Conservation (phyloP, 2,797 vertebrate genomes). For the Hapalemur alaotrensis region DNA sequence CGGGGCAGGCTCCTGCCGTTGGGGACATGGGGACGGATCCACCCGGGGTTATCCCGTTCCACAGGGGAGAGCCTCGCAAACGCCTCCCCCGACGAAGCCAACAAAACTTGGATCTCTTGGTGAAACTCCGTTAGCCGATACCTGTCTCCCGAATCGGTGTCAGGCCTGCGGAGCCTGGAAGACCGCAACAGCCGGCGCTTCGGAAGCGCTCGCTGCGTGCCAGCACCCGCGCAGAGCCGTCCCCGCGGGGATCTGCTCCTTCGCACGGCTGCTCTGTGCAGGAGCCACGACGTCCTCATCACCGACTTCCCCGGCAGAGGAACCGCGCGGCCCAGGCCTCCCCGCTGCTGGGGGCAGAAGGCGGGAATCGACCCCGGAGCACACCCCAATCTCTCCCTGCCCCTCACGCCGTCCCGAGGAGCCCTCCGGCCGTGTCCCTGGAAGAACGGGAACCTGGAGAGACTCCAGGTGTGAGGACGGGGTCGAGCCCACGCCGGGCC, state of each 20-base stretch:
- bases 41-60: neutral
- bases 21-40: neutral
- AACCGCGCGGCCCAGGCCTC: too few species aligned
- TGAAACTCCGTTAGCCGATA: fast-evolving
- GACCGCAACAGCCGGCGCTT: fast-evolving
- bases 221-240: neutral
- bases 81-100: neutral
- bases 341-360: neutral
- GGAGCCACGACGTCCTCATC: fast-evolving
- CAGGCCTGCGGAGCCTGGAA: neutral
- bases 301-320: too few species aligned
- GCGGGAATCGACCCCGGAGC: fast-evolving
- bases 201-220: fast-evolving
- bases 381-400: fast-evolving
- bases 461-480: fast-evolving
- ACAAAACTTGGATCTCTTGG: fast-evolving
- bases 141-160: neutral
- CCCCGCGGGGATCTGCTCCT: fast-evolving
- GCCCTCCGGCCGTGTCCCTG: neutral
- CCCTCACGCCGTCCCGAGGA: too few species aligned
- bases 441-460: neutral
- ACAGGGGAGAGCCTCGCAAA: fast-evolving
- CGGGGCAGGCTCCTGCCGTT: neutral
- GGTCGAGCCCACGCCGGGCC: too few species aligned
- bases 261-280: fast-evolving